Evolutionary conservation across 92 coral and sea anemone species (phyloP).

Genomic region (Pocillopora meandrina): DNA sequence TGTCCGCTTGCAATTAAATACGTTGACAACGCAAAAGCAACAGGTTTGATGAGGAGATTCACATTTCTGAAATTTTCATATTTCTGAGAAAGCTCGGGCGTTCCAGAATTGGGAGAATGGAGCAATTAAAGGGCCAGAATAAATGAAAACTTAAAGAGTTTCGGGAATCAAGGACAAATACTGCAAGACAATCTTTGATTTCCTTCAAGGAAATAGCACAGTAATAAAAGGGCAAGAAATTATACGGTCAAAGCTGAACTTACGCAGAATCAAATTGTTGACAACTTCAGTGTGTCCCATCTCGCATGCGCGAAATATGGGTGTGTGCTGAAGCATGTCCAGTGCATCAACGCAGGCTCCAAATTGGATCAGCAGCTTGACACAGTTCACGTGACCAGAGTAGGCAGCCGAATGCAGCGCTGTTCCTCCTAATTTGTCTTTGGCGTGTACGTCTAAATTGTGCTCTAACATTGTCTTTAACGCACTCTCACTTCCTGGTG

Average conservation of each 20-base stretch:
- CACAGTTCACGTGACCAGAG: slow-evolving; percentile 83
- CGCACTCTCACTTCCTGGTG: slow-evolving; percentile 56
- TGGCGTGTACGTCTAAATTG: slow-evolving; percentile 72
- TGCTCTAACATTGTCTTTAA: slow-evolving; percentile 75
- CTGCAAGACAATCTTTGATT: too few relatives aligned
- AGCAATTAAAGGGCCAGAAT: too few relatives aligned
- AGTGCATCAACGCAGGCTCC: slow-evolving; percentile 78
- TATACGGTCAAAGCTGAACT: not conserved
- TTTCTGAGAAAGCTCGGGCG: too few relatives aligned
- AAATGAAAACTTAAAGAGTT: too few relatives aligned
- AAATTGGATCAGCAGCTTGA: slow-evolving; percentile 63
- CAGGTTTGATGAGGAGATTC: too few relatives aligned
- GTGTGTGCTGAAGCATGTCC: slow-evolving; percentile 85
- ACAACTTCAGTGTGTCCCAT: slow-evolving; percentile 89
- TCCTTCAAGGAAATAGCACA: too few relatives aligned
- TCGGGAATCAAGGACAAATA: too few relatives aligned
- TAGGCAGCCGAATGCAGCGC: slow-evolving; percentile 90
- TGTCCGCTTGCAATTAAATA: too few relatives aligned
- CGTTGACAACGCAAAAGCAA: too few relatives aligned
- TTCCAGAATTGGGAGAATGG: too few relatives aligned
- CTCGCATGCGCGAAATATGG: slow-evolving; percentile 93
- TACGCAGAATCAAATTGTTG: slow-evolving; percentile 62
- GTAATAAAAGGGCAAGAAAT: too few relatives aligned
- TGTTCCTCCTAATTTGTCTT: slow-evolving; percentile 86
- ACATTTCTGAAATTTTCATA: too few relatives aligned